Conservation (phyloP, 2,113 vertebrate species). For the Dasyurus viverrinus region DNA sequence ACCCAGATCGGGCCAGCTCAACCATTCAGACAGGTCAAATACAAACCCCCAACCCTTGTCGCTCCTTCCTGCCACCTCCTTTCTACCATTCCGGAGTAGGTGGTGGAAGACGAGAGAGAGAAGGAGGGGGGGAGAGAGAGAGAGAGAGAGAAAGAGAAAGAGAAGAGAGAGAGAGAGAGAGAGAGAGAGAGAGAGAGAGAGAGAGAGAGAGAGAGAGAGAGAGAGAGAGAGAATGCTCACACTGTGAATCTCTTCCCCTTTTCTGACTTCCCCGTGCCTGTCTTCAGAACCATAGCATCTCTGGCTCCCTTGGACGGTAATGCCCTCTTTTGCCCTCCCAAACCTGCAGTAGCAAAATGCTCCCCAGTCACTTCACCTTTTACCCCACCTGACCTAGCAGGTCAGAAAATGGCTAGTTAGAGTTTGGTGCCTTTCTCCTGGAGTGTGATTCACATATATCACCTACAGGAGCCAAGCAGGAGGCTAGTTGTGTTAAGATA, state of each 20-base stretch:
- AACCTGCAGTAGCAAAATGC: neutral
- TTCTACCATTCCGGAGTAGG: neutral
- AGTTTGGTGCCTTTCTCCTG: neutral
- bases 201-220: neutral
- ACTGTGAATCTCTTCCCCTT: neutral
- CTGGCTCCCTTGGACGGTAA: neutral
- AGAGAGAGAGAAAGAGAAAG: neutral
- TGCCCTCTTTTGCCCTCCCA: neutral
- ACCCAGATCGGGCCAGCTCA: neutral
- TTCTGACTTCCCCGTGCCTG: neutral
- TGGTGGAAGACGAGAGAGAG: neutral
- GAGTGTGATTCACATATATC: neutral
- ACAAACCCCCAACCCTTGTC: neutral
- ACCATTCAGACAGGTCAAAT: neutral
- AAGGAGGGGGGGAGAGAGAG: too few relatives aligned
- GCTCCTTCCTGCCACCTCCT: neutral
- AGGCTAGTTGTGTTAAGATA: neutral
- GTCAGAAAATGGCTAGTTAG: neutral
- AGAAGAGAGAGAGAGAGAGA: neutral
- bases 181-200: neutral
- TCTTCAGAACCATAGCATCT: neutral
- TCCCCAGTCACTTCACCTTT: neutral
- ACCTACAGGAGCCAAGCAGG: neutral
- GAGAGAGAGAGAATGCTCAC: neutral
- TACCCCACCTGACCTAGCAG: neutral